phyloP scores from a whole-genome alignment of 2,113 vertebrate genomes.

The Blennius ocellaris region DNA sequence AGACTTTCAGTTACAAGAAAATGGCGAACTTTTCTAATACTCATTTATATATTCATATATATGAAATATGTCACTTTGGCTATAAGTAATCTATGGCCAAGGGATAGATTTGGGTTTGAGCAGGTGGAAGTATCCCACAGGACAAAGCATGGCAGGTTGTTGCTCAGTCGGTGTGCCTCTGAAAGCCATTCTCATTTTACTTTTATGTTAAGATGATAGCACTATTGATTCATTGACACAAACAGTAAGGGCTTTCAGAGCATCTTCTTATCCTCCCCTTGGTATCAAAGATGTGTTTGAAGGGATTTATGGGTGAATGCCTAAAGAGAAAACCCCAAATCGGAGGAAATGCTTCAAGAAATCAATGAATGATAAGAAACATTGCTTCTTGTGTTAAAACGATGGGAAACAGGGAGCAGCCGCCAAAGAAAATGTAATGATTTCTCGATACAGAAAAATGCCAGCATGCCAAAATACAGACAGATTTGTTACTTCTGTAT shows the following conservation, averaged over 20 bases:
- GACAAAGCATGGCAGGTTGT: conserved; percentile 38
- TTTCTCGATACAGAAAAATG: background rate
- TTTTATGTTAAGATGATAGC: conserved; percentile 59
- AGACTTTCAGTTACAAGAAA: too few species aligned
- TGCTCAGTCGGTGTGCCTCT: conserved; percentile 27
- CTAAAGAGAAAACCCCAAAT: conserved; percentile 27
- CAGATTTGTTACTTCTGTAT: background rate
- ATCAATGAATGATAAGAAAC: conserved; percentile 9
- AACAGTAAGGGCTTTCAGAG: conserved; percentile 53
- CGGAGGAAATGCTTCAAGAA: conserved; percentile 20
- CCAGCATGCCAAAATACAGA: background rate
- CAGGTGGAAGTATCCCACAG: conserved; percentile 41
- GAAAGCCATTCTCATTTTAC: conserved; percentile 39
- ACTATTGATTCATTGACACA: conserved; percentile 51
- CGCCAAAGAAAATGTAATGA: background rate
- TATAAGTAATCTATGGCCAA: conserved; percentile 36
- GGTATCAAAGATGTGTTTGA: conserved; percentile 39
- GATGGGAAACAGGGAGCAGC: conserved; percentile 10
- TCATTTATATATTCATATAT: too few species aligned
- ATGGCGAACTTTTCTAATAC: too few species aligned
- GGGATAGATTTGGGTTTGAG: conserved; percentile 37
- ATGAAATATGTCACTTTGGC: background rate
- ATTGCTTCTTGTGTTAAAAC: background rate
- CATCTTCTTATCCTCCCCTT: background rate
- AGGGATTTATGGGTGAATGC: conserved; percentile 23